These are phyloP conservation scores for Ailuropoda melanoleuca DNA, from an alignment of 2,113 vertebrate species.

Conservation along the genomic window DNA sequence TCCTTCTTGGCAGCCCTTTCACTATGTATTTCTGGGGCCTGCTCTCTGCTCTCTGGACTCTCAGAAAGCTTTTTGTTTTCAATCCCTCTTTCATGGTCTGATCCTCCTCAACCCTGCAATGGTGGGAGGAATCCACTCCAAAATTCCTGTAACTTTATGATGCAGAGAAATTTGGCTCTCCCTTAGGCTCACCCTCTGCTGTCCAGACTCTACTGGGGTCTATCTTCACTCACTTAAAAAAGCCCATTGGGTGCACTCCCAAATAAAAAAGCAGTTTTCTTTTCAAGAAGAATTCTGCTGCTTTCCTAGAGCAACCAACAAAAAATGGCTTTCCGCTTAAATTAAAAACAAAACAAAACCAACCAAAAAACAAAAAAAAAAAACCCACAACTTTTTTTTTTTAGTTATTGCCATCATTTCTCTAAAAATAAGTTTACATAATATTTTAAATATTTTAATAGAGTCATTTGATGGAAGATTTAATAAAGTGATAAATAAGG, in stretches of 20 bases:
- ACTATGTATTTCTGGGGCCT: not conserved
- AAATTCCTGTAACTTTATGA: constrained; percentile 64
- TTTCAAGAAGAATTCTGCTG: constrained; percentile 7
- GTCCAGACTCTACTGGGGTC: not conserved
- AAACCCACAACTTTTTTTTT: not conserved
- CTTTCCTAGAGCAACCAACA: not conserved
- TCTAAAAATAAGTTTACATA: not conserved
- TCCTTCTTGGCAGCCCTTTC: not conserved
- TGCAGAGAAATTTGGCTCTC: constrained; percentile 55
- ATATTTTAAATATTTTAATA: constrained; percentile 54
- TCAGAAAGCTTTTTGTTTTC: constrained; percentile 41
- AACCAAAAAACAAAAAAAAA: not conserved
- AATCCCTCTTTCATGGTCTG: not conserved
- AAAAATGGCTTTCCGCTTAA: not conserved
- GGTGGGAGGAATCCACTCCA: not conserved
- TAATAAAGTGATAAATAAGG: not conserved
- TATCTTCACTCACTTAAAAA: not conserved
- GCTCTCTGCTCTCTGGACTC: constrained; percentile 29
- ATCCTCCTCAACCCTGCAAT: not conserved
- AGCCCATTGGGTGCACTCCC: not conserved
- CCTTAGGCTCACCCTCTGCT: not conserved
- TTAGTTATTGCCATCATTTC: not conserved
- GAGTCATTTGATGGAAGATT: not conserved
- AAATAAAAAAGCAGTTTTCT: constrained; percentile 44
- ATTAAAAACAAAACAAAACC: not conserved